Conservation (phyloP, 2,113 vertebrate species). For the Alligator sinensis region DNA sequence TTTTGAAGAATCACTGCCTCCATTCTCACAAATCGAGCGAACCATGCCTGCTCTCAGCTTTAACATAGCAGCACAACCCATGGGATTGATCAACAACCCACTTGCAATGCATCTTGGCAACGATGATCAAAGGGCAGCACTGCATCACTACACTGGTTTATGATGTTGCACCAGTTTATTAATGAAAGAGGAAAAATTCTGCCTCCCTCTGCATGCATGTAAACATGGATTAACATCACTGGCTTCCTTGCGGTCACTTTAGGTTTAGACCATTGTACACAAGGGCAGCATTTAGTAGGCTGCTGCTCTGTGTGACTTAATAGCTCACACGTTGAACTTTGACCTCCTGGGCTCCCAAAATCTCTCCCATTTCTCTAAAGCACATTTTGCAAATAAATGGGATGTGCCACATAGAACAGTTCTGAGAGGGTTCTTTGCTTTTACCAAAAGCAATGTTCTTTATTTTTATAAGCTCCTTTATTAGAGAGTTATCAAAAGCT, state of each 20-base stretch:
- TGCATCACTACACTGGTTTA: not conserved
- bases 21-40: accelerated
- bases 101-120: not conserved
- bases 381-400: not conserved
- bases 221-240: accelerated
- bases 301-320: not conserved
- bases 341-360: not conserved
- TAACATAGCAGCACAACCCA: not conserved
- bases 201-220: not conserved
- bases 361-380: not conserved
- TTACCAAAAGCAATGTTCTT: conserved; percentile 3
- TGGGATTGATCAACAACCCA: not conserved
- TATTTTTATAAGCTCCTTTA: conserved; percentile 59
- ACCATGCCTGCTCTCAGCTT: accelerated
- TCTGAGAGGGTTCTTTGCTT: conserved; percentile 10
- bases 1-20: accelerated
- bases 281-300: not conserved
- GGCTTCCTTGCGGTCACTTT: not conserved
- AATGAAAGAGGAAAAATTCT: accelerated
- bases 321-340: not conserved
- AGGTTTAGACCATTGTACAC: not conserved
- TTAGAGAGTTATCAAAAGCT: conserved; percentile 62
- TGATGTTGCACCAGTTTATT: accelerated
- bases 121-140: accelerated
- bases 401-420: not conserved